phyloP scores from a whole-genome alignment of 2,888 invertebrate species.

The Ophraella communa region DNA sequence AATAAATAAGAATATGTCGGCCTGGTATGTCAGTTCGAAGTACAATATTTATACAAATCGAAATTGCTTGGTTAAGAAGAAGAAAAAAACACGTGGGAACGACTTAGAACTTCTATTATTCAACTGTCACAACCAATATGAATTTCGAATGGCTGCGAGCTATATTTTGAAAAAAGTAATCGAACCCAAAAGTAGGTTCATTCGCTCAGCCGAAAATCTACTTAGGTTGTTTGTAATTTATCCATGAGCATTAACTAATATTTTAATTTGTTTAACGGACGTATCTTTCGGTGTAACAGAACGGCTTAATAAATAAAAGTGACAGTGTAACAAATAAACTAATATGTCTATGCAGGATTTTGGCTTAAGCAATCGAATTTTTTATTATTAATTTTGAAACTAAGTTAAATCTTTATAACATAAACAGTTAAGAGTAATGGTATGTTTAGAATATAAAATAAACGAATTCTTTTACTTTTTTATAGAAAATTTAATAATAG shows the following conservation, averaged over 20 bases:
- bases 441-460: no score
- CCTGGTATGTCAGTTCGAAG: constrained; percentile 30
- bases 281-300: background rate
- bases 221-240: background rate
- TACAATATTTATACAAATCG: constrained; percentile 27
- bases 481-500: no score
- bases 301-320: background rate
- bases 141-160: constrained; percentile 13
- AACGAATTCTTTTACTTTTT: no score
- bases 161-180: constrained; percentile 14
- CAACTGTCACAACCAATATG: constrained; percentile 15
- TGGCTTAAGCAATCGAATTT: no score
- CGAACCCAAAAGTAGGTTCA: constrained; percentile 2
- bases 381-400: no score
- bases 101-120: constrained; percentile 16
- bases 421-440: no score
- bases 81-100: constrained; percentile 20
- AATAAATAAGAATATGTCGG: constrained; percentile 38
- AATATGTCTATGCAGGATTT: background rate
- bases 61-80: constrained; percentile 7
- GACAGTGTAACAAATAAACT: background rate
- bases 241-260: background rate
- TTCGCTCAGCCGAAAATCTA: background rate
- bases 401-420: no score
- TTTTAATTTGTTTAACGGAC: background rate